Evolutionary conservation across 2,113 vertebrate genomes (phyloP).

Genomic region (Cyanistes caeruleus): DNA sequence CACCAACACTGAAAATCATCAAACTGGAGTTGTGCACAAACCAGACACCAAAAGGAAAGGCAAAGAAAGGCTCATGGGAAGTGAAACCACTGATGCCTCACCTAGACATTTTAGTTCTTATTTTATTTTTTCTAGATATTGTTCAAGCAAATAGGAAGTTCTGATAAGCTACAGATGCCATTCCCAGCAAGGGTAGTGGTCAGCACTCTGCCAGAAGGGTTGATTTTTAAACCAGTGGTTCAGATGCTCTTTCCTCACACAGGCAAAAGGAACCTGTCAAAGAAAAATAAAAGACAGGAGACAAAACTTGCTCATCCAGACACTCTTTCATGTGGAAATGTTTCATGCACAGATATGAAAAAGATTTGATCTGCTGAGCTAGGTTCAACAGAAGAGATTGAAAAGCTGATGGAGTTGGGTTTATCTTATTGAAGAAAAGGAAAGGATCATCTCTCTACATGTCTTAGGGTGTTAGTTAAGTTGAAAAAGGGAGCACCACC

Average conservation of each 20-base stretch:
- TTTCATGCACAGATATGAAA: background rate
- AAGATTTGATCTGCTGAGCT: background rate
- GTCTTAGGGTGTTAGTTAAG: background rate
- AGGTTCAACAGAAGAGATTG: background rate
- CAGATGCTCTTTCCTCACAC: background rate
- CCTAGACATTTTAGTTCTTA: background rate
- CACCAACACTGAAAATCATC: background rate
- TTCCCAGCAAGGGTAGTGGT: background rate
- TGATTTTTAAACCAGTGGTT: slow-evolving; percentile 37
- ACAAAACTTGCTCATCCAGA: background rate
- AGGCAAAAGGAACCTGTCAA: background rate
- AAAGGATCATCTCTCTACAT: background rate
- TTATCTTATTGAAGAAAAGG: background rate
- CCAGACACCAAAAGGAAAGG: background rate
- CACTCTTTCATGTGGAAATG: background rate
- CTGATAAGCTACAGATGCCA: background rate
- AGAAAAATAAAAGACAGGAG: background rate
- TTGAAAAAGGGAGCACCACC: background rate
- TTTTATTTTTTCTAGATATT: slow-evolving; percentile 3
- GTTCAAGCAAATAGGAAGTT: slow-evolving; percentile 33
- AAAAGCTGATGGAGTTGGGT: background rate
- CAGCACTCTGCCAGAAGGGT: background rate
- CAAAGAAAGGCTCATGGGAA: background rate
- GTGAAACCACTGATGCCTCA: background rate
- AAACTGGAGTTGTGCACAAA: background rate